Conservation (phyloP, 2,797 vertebrate genomes). For the Saguinus oedipus region DNA sequence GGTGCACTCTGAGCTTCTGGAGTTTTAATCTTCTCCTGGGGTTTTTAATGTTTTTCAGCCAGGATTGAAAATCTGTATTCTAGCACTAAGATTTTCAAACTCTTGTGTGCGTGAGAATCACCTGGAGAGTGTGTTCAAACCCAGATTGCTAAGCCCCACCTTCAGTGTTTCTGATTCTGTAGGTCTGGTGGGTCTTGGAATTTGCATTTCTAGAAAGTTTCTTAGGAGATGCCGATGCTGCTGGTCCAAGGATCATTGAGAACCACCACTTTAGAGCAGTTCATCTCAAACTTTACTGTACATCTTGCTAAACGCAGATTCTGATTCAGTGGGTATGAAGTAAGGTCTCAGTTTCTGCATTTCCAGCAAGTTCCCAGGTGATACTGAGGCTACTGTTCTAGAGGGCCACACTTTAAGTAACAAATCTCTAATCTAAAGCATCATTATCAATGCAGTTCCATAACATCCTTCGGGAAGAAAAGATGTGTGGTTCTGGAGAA, state of each 20-base stretch:
- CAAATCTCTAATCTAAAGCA: background rate
- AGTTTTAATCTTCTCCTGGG: background rate
- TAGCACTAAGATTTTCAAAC: background rate
- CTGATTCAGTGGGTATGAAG: background rate
- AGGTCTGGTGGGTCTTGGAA: background rate
- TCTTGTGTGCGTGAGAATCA: background rate
- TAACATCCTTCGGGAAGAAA: background rate
- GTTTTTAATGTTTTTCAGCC: background rate
- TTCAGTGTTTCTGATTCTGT: constrained; percentile 3
- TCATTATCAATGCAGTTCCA: background rate
- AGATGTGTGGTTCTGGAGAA: background rate
- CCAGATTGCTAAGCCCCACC: background rate
- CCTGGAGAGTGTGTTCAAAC: background rate
- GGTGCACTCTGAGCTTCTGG: background rate
- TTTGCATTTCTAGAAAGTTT: background rate
- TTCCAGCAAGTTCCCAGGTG: background rate
- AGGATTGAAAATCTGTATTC: background rate
- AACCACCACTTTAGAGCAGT: background rate
- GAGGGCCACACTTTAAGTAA: background rate
- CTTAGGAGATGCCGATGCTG: background rate
- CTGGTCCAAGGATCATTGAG: background rate
- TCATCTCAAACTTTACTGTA: background rate
- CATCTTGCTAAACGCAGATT: background rate
- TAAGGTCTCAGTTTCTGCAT: background rate
- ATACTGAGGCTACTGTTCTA: background rate